phyloP scores from a whole-genome alignment of 1,140 invertebrate species.

The Diprion similis region DNA sequence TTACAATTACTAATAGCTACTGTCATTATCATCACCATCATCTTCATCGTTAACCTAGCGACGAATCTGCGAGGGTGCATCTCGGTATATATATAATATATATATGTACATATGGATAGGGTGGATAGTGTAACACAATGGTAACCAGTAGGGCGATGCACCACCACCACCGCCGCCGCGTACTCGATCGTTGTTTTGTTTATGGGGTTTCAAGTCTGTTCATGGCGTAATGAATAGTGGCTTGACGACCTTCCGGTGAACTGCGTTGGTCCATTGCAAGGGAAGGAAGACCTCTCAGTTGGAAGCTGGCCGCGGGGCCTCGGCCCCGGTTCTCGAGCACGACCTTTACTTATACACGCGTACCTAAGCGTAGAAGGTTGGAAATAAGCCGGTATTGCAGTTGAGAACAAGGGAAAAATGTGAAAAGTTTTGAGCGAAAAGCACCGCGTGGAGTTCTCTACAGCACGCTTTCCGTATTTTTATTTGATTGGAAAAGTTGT shows the following conservation, averaged over 20 bases:
- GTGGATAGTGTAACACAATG: not conserved
- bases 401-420: not conserved
- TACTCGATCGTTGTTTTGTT: not conserved
- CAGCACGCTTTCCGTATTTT: not conserved
- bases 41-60: no score
- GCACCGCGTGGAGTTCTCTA: not conserved
- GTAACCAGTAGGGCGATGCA: not conserved
- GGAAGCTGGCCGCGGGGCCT: no score
- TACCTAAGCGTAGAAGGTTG: not conserved
- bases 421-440: not conserved
- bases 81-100: no score
- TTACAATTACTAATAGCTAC: no score
- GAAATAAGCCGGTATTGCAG: not conserved
- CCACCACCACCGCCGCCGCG: not conserved
- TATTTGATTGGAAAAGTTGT: constrained; percentile 4
- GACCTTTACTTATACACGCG: not conserved
- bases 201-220: not conserved
- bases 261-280: not conserved
- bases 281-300: no score
- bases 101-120: no score
- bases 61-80: no score
- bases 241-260: not conserved
- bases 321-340: no score
- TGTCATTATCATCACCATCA: no score
- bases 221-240: not conserved